A percentile compares a stretch with the other conserved stretches of the same genome.
Evolutionary conservation across 2,113 vertebrate genomes (phyloP).

Genomic region (Phrynosoma blainvillii): DNA sequence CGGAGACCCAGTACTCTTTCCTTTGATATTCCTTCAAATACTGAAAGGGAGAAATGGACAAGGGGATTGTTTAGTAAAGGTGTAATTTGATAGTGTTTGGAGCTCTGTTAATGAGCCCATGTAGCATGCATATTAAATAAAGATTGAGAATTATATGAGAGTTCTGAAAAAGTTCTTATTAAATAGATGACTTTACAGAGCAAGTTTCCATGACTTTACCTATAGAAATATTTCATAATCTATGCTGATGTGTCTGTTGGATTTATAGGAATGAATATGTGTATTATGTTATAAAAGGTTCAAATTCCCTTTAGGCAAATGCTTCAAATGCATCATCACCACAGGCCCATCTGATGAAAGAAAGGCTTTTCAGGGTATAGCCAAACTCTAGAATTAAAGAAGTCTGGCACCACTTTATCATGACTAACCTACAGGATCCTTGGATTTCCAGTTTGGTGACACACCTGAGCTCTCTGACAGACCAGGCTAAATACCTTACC

Average conservation of each 20-base stretch:
- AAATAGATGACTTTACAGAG: slow-evolving; percentile 12
- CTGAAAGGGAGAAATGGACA: slow-evolving; percentile 31
- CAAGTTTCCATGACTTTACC: no score
- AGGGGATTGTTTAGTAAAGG: slow-evolving; percentile 62
- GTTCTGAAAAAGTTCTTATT: slow-evolving; percentile 12
- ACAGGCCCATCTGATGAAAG: no score
- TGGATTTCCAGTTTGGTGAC: no score
- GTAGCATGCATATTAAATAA: slow-evolving; percentile 54
- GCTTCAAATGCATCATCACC: no score
- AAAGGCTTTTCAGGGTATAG: no score
- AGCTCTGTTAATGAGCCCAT: slow-evolving; percentile 58
- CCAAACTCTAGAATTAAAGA: no score
- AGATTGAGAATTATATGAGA: slow-evolving; percentile 31
- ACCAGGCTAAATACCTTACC: no score
- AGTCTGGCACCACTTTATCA: no score
- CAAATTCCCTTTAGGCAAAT: neutral
- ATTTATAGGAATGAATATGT: neutral
- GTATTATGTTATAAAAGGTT: neutral
- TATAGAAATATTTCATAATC: neutral
- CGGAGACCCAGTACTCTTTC: slow-evolving; percentile 30
- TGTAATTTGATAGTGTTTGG: slow-evolving; percentile 59
- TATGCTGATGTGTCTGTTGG: neutral
- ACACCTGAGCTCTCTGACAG: no score
- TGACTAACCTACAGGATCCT: no score
- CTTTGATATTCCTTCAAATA: slow-evolving; percentile 34